Base-by-base conservation (phyloP, 2,888 invertebrate genomes). In the Melieria picta region DNA sequence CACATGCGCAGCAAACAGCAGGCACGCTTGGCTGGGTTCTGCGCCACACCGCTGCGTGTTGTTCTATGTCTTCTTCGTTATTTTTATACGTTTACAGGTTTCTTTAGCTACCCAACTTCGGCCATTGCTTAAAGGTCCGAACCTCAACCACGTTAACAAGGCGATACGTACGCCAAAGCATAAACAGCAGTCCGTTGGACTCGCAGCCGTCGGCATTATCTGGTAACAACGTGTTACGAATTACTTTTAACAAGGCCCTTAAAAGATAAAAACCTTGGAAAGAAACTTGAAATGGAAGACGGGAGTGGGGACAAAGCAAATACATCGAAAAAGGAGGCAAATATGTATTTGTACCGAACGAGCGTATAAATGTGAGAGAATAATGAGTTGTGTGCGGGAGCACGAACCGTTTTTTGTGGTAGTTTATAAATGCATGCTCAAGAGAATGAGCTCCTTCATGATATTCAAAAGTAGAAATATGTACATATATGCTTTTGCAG, bases 221-320 rank as follows among this genome's bases (percentile, higher is more conserved):
- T 84, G 80, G 82, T 82, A 84, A 84, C 85, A 84, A 84, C 85
- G 84, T 84, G 85, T 84, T 84, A 84, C 83, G 83, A 84, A 84
- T 84, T 84, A 84, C 83, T 81, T 84, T 84, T 84, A 84, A 84
- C 83, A 84, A 84, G 84, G 81, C 83, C 83, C 83, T 84, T 84
- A 76, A 84, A 79, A 83, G 85, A 84, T 83, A 83, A 83, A 79
- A 81, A 78, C 58, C 58, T 64, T 52, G 62, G 69, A 66, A 52
- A 66, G 66, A 58, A 72, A 72, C 69, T 65, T 61, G 48, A 63
- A 30, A 7, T 48, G 64, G 62, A 48, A 61, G 55, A 55, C 46
- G 47, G 58, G 64, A 42, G 57, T 65, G 57, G 50, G 58, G 52
- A 5, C 58, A 64, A 47, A 70, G 64, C 57, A 57, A 10, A 57